A percentile compares a stretch with the other conserved stretches of the same genome.
phyloP scores from a whole-genome alignment of 2,797 vertebrate genomes.

The Enteromius viviparus region DNA sequence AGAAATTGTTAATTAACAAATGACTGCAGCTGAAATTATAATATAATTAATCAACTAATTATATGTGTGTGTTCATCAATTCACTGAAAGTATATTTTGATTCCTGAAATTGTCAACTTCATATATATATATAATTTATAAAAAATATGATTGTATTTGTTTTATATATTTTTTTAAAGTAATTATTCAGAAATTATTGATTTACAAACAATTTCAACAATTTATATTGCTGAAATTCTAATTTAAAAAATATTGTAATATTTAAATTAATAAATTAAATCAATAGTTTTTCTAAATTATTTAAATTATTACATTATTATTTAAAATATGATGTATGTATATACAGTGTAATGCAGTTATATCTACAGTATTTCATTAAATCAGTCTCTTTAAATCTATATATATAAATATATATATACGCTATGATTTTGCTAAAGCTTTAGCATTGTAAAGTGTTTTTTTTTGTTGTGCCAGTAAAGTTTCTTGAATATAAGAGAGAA shows the following conservation, averaged over 20 bases:
- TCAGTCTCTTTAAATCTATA: neutral
- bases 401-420: too few relatives aligned
- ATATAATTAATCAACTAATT: too few relatives aligned
- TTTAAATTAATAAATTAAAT: neutral
- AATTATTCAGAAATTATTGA: neutral
- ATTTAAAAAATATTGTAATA: neutral
- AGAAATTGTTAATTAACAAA: neutral
- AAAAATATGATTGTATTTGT: too few relatives aligned
- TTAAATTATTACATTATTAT: neutral
- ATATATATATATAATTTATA: too few relatives aligned
- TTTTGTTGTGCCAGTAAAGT: slow-evolving; percentile 15
- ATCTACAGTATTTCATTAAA: neutral
- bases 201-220: neutral
- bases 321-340: too few relatives aligned
- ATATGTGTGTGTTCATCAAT: too few relatives aligned
- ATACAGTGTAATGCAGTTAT: neutral
- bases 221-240: neutral
- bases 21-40: neutral
- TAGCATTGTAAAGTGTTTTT: neutral
- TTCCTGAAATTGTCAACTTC: too few relatives aligned
- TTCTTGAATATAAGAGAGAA: slow-evolving; percentile 17
- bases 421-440: neutral
- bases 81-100: too few relatives aligned
- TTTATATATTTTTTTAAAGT: neutral
- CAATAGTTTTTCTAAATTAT: too few relatives aligned